Base-by-base conservation (phyloP, 2,888 invertebrate species). In the Chymomyza fuscimana region DNA sequence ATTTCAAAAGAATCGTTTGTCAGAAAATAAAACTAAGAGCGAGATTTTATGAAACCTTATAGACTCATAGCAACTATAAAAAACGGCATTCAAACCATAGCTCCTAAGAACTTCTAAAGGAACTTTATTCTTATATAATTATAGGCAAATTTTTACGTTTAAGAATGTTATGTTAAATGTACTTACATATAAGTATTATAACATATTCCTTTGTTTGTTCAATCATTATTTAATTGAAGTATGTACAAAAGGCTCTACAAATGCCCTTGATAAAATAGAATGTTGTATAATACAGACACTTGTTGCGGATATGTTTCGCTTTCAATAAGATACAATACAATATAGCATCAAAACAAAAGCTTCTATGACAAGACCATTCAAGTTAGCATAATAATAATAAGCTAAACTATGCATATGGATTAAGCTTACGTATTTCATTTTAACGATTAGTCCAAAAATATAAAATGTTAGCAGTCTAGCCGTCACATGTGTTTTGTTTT, bases 261-360 rank as follows among this genome's bases (percentile, higher is more conserved):
- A 32, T 60, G 36, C 60, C 60, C 60, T 60, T 60, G 60, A 60
- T 60, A 15, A 58, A 25, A 25, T 58, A 58, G 58, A 58, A 22
- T 58, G 58, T 29, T 58, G 12, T 10, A 46, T 4, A 5, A 32
- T 32, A 32, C 32, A 32, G 7, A 46, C 12, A 46, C 12, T 46
- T n/a, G 60, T 60, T 60, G 15, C 60, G 60, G 60, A 60, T 60
- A 60, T 60, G 22, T 19, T 54, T 22, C 54, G 54, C 54, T 19
- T 54, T 54, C n/a, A n/a, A 54, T 16, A 19, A 19, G 4, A 54
- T 6, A 54, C n/a, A 54, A 54, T 7, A 15, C 4, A 19, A 54
- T 19, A 54, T 12, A 10, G 54, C 54, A 54, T 54, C 54, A 22
- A 54, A 54, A 22, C 16, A 16, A 19, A 9, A 7, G 54, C 54